A percentile compares a stretch with the other conserved stretches of the same genome.
Evolutionary conservation across 1,140 invertebrate genomes (phyloP).

Genomic region (Pseudobourletiella spinata): DNA sequence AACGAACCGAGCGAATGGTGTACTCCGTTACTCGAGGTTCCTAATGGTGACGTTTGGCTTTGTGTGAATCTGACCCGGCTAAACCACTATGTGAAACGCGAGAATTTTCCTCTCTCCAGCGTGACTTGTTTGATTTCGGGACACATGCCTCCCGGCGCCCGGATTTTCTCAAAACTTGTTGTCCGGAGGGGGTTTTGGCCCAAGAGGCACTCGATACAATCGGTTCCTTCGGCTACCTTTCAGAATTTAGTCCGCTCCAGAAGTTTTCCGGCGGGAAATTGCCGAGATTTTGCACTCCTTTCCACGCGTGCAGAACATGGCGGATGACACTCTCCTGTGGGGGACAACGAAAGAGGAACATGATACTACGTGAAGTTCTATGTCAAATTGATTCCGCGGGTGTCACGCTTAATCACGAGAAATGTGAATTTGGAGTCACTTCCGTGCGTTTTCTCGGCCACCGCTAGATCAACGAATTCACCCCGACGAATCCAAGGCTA

Average conservation of each 20-base stretch:
- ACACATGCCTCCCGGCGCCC: constrained; percentile 1
- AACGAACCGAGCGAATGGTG: constrained; percentile 37
- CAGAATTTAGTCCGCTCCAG: constrained; percentile 43
- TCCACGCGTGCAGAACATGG: constrained; percentile 38
- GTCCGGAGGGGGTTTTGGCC: constrained; percentile 31
- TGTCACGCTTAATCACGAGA: constrained; percentile 29
- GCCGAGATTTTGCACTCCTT: constrained; percentile 42
- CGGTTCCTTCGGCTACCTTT: constrained; percentile 42
- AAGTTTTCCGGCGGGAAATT: constrained; percentile 47
- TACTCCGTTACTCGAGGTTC: constrained; percentile 1
- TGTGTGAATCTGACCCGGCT: constrained; percentile 25
- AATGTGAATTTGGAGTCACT: constrained; percentile 36
- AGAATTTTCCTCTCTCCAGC: constrained; percentile 13
- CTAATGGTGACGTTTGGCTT: constrained; percentile 10
- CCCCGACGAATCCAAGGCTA: constrained; percentile 39
- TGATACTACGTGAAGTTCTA: constrained; percentile 16
- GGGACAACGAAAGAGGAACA: constrained; percentile 38
- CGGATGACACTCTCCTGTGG: constrained; percentile 49
- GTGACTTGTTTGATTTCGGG: constrained; percentile 17
- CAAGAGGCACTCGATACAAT: not conserved
- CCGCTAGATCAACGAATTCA: constrained; percentile 38
- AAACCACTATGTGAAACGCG: constrained; percentile 14
- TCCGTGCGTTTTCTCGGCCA: constrained; percentile 41
- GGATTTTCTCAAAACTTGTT: constrained; percentile 40
- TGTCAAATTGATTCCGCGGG: constrained; percentile 13